Percentiles rank a stretch among this genome's conserved stretches.
Evolutionary conservation across 2,113 vertebrate genomes (phyloP).

Genomic region (Burhinus bistriatus): DNA sequence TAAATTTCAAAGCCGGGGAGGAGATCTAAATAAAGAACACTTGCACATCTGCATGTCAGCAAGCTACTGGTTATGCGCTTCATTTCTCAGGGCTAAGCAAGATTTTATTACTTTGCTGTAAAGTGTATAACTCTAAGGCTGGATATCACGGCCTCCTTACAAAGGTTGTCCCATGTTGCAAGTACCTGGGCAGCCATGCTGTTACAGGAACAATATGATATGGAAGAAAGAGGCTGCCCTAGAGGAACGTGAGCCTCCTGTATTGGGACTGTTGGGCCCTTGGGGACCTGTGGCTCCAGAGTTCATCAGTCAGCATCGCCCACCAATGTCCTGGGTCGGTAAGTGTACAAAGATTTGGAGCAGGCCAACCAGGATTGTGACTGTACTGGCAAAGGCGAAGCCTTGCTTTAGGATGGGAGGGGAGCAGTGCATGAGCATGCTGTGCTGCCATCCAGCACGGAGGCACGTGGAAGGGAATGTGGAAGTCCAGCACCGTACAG

Average conservation of each 20-base stretch:
- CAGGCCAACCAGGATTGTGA: too few species aligned
- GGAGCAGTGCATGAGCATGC: not conserved
- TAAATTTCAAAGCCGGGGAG: not conserved
- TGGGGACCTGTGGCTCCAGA: not conserved
- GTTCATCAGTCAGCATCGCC: too few species aligned
- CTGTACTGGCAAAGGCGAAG: not conserved
- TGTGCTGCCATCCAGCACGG: not conserved
- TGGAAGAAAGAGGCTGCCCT: not conserved
- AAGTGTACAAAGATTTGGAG: not conserved
- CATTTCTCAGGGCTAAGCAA: not conserved
- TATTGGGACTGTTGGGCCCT: not conserved
- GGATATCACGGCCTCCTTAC: fast-evolving
- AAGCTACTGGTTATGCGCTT: not conserved
- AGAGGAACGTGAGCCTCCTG: not conserved
- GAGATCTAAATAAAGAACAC: not conserved
- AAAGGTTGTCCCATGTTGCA: not conserved
- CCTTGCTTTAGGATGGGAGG: not conserved
- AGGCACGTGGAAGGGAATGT: fast-evolving
- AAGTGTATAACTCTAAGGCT: not conserved
- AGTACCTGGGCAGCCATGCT: too few species aligned
- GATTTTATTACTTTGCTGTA: not conserved
- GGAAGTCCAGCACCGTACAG: fast-evolving
- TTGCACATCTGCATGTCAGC: not conserved
- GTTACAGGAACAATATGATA: not conserved
- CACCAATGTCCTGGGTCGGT: fast-evolving